These are phyloP conservation scores for Microtus ochrogaster DNA, from an alignment of 2,113 vertebrate species.

Conservation along the genomic window DNA sequence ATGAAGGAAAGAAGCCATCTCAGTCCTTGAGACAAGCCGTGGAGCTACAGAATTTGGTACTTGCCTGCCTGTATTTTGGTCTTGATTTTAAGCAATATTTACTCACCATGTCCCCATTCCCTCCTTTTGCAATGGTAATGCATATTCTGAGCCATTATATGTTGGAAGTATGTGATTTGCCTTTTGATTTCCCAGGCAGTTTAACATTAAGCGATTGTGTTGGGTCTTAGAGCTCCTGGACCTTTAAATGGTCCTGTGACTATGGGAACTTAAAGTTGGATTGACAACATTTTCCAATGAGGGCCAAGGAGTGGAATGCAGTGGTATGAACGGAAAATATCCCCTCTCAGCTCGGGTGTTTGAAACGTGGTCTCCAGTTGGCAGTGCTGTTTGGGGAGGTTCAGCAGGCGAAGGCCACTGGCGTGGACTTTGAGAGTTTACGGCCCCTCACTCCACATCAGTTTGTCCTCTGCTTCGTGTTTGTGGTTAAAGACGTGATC, in stretches of 20 bases:
- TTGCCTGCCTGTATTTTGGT: not conserved
- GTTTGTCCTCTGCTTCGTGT: not conserved
- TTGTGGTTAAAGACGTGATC: not conserved
- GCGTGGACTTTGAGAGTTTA: not conserved
- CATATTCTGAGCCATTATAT: not conserved
- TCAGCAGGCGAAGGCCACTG: not conserved
- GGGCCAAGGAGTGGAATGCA: not conserved
- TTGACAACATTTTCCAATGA: not conserved
- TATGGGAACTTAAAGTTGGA: not conserved
- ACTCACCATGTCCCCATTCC: not conserved
- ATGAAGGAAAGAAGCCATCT: not conserved
- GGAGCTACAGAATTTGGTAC: not conserved
- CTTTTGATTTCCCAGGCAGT: not conserved
- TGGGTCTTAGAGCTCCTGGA: not conserved
- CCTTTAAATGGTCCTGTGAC: not conserved
- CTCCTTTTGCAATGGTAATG: not conserved
- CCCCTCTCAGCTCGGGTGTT: not conserved
- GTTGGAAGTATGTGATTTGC: not conserved
- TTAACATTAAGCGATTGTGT: not conserved
- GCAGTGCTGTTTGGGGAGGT: not conserved
- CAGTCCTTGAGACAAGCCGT: not conserved
- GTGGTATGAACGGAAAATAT: not conserved
- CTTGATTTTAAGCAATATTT: not conserved
- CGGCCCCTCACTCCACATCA: not conserved
- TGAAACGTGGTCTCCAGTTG: not conserved